A percentile compares a stretch with the other conserved stretches of the same genome.
Conservation (phyloP, 2,113 vertebrate species). For the Eretmochelys imbricata region DNA sequence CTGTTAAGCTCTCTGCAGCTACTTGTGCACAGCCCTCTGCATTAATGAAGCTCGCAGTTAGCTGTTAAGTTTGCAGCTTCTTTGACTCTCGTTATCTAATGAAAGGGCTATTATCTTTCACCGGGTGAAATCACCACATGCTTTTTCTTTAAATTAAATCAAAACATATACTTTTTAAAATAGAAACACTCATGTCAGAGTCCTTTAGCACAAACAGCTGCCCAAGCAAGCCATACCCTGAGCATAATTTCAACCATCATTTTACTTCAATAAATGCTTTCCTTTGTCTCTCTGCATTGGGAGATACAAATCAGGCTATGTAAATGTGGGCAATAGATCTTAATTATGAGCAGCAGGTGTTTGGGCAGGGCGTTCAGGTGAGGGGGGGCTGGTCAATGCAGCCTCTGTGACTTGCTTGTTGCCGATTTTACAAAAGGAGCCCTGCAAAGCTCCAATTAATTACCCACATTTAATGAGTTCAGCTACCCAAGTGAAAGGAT, state of each 20-base stretch:
- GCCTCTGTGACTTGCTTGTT: slow-evolving; percentile 68
- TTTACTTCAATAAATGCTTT: slow-evolving; percentile 74
- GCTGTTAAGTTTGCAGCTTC: slow-evolving; percentile 43
- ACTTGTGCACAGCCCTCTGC: rapidly evolving
- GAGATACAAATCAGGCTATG: slow-evolving; percentile 87
- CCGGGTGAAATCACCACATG: slow-evolving; percentile 69
- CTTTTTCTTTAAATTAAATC: slow-evolving; percentile 83
- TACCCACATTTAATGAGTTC: slow-evolving; percentile 87
- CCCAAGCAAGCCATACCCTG: not conserved
- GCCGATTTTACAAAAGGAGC: slow-evolving; percentile 68
- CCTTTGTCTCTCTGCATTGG: slow-evolving; percentile 81
- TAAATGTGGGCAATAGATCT: slow-evolving; percentile 87
- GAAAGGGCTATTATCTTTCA: slow-evolving; percentile 80
- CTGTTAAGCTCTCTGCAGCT: not conserved
- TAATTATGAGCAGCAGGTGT: slow-evolving; percentile 95
- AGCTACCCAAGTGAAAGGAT: slow-evolving; percentile 30
- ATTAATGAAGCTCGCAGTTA: not conserved
- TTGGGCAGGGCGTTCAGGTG: slow-evolving; percentile 87
- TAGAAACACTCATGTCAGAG: slow-evolving; percentile 59
- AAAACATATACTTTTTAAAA: slow-evolving; percentile 78
- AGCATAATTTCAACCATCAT: slow-evolving; percentile 86
- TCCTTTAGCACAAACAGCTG: slow-evolving; percentile 77
- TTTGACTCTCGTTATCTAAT: slow-evolving; percentile 53
- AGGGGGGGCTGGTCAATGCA: slow-evolving; percentile 71
- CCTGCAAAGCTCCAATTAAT: slow-evolving; percentile 85